Percentiles rank a stretch among this genome's conserved stretches.
Conservation (phyloP, 2,888 invertebrate genomes). For the Steinernema scapterisci region DNA sequence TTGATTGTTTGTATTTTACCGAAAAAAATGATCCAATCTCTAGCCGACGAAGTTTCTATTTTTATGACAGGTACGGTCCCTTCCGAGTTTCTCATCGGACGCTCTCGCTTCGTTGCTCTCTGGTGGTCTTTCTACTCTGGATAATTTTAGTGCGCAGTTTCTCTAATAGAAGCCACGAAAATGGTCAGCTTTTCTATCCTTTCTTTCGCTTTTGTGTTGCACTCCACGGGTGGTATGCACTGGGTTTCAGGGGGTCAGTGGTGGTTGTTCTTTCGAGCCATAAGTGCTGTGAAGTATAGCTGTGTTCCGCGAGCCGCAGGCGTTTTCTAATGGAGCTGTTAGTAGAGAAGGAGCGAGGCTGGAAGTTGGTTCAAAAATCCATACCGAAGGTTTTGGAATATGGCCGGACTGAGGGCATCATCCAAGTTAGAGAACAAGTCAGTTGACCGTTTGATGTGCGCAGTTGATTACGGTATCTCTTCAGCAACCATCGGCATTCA, state of each 20-base stretch:
- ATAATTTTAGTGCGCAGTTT: conserved; percentile 8
- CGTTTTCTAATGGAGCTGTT: conserved; percentile 14
- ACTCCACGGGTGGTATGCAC: not conserved
- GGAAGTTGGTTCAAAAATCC: conserved; percentile 62
- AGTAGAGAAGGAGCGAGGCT: conserved; percentile 47
- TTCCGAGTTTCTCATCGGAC: not conserved
- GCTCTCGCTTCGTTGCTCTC: conserved; percentile 6
- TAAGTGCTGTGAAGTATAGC: not conserved
- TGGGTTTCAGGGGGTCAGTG: not conserved
- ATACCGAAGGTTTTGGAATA: conserved; percentile 65
- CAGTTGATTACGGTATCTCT: not conserved
- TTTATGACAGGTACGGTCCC: conserved; percentile 43
- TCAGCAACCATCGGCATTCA: conserved; percentile 48
- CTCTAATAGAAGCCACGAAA: conserved; percentile 19
- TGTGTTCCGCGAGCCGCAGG: not conserved
- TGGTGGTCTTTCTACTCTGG: not conserved
- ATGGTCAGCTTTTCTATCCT: not conserved
- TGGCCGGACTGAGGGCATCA: conserved; percentile 64
- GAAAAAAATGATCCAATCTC: conserved; percentile 56
- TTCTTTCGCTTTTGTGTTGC: conserved; percentile 17
- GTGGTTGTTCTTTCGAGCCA: too few species aligned
- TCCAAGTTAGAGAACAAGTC: conserved; percentile 45
- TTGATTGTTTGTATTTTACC: not conserved
- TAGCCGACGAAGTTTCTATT: conserved; percentile 55
- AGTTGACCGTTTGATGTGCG: not conserved